Conservation (phyloP, 2,888 invertebrate genomes). For the Parnassius glacialis region DNA sequence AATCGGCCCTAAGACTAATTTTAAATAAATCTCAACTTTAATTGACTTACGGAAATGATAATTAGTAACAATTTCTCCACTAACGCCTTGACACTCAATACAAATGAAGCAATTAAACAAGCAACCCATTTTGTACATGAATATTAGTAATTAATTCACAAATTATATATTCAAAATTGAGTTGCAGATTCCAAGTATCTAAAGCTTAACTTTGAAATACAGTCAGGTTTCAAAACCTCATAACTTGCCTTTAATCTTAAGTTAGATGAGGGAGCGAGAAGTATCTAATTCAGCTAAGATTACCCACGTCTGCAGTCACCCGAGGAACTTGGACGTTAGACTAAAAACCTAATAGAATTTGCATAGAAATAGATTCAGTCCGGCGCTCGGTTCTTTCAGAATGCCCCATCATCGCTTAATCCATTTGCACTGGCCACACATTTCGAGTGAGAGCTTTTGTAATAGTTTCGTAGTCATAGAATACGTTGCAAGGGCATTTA, state of each 20-base stretch:
- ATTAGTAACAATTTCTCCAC: too few relatives aligned
- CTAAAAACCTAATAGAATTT: conserved; percentile 65
- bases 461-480: conserved; percentile 19
- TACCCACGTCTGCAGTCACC: conserved; percentile 24
- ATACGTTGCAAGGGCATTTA: conserved; percentile 2
- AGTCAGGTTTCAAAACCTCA: conserved; percentile 24
- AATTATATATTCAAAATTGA: conserved; percentile 7
- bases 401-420: conserved; percentile 60
- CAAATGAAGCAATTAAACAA: conserved; percentile 11
- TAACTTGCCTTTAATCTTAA: conserved; percentile 25
- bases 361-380: conserved; percentile 63
- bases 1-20: too few relatives aligned
- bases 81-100: neutral
- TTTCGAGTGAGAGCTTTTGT: conserved; percentile 31
- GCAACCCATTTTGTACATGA: neutral
- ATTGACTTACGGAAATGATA: too few relatives aligned
- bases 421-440: conserved; percentile 56
- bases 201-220: conserved; percentile 16
- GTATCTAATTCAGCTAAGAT: conserved; percentile 26
- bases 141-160: conserved; percentile 17
- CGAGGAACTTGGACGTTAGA: conserved; percentile 40
- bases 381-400: conserved; percentile 39
- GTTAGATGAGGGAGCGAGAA: conserved; percentile 12
- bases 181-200: conserved; percentile 9
- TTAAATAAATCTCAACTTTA: too few relatives aligned